Conservation (phyloP, 2,113 vertebrate genomes). For the Burhinus bistriatus region DNA sequence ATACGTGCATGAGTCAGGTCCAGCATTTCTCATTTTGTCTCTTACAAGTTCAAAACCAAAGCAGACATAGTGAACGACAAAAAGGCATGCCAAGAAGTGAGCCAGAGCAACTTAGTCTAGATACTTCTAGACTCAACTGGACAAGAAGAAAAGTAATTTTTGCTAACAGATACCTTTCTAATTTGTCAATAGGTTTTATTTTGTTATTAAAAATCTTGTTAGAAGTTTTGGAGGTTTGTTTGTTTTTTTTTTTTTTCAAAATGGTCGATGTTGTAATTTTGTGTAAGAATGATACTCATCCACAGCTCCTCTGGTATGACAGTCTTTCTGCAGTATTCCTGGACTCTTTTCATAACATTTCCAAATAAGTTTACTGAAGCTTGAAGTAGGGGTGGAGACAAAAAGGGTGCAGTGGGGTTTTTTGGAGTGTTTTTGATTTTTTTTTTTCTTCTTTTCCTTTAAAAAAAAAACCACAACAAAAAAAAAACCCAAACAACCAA, state of each 20-base stretch:
- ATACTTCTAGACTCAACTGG: neutral
- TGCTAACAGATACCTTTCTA: neutral
- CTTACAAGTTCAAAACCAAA: neutral
- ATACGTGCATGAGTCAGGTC: neutral
- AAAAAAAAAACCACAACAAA: too few relatives aligned
- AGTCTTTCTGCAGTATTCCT: neutral
- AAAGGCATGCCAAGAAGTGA: neutral
- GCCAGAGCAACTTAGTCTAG: neutral
- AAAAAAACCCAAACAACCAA: too few relatives aligned
- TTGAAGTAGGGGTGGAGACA: neutral
- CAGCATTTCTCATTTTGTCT: neutral
- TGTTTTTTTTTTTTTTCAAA: neutral
- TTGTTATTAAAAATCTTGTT: neutral
- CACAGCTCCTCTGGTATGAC: rapidly evolving
- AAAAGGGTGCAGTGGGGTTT: neutral
- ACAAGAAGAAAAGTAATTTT: neutral
- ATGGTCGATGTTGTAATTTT: neutral
- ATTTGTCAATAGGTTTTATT: neutral
- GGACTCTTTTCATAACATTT: neutral
- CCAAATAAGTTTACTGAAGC: neutral
- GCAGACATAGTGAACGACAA: neutral
- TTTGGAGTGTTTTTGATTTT: neutral
- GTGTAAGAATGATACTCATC: neutral
- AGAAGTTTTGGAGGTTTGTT: neutral
- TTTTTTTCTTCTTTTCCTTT: too few relatives aligned